Conservation (phyloP, 2,113 vertebrate genomes). For the Lycaon pictus region DNA sequence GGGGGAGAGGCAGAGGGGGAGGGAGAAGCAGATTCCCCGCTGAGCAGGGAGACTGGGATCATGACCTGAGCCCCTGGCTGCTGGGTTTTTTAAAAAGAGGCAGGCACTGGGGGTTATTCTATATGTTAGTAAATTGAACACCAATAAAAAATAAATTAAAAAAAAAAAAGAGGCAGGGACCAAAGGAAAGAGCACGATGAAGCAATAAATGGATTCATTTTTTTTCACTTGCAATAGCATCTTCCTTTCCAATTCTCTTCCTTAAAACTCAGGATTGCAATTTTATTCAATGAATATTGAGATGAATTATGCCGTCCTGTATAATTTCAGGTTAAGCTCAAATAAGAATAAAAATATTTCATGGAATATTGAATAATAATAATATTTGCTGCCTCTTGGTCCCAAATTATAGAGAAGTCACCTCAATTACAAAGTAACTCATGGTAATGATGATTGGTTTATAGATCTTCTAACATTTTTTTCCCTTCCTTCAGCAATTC, state of each 20-base stretch:
- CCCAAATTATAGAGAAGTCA: not conserved
- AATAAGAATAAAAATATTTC: not conserved
- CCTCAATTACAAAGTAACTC: not conserved
- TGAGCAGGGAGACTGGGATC: not conserved
- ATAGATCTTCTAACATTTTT: not conserved
- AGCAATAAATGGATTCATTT: not conserved
- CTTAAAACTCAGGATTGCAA: not conserved
- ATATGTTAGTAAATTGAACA: too few species aligned
- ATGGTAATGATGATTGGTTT: not conserved
- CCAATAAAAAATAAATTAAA: too few species aligned
- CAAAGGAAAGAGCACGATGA: not conserved
- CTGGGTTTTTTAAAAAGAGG: not conserved
- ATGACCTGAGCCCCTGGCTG: not conserved
- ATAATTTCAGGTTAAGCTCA: not conserved
- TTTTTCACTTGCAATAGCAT: not conserved
- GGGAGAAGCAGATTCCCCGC: not conserved
- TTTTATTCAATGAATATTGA: not conserved
- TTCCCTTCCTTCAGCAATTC: not conserved
- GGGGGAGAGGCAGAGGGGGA: not conserved
- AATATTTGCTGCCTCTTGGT: not conserved
- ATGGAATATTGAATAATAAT: not conserved
- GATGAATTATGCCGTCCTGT: not conserved
- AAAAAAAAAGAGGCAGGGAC: not conserved
- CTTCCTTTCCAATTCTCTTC: not conserved
- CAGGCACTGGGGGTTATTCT: too few species aligned